Base-by-base conservation (phyloP, 2,797 vertebrate genomes). In the Gila robusta region DNA sequence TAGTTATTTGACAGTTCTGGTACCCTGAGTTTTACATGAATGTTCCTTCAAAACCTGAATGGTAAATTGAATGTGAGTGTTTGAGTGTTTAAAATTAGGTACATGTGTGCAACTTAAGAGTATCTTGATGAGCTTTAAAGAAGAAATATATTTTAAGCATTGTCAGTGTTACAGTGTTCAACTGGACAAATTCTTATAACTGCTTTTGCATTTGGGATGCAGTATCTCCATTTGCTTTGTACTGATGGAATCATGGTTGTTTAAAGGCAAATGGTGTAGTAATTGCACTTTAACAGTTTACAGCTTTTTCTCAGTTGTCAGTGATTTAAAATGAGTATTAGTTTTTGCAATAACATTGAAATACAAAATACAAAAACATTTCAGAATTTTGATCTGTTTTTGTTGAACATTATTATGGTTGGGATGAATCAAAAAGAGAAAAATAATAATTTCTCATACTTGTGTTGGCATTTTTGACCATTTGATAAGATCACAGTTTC, bases 241-340 rank as follows among this genome's bases (percentile, higher is more conserved):
- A 81, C 37, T 83, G 47, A 59, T 62, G 37, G 49, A 56, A 23
- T 80, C 56, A 47, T 81, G 16, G 21, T 74, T 35, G 49, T 73
- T 85, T 84, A 73, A 87, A 69, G 44, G 84, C 4, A 85, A 84
- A 81, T 80, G 47, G 41, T 89, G 32, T 76, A 78, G 73, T 84
- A 76, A 78, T 87, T 88, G 89, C 90, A 91, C 90, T 91, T 89
- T 88, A 86, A 86, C 74, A 79, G 76, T 80, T 89, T 79, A 87
- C 84, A 86, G 87, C 49, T 83, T 77, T 32, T 85, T 80, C 23
- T 84, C 59, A 37, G 47, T 73, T 86, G 80, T 44, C 56, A n/a
- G 1, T 52, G 6, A 78, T 56, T 70, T 41, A 35, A 49, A 72
- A 59, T 66, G 21, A 47, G n/a, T 23, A 59, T 35, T 80, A 79